Conservation (phyloP, 2,888 invertebrate species). For the Coleophora flavipennella region DNA sequence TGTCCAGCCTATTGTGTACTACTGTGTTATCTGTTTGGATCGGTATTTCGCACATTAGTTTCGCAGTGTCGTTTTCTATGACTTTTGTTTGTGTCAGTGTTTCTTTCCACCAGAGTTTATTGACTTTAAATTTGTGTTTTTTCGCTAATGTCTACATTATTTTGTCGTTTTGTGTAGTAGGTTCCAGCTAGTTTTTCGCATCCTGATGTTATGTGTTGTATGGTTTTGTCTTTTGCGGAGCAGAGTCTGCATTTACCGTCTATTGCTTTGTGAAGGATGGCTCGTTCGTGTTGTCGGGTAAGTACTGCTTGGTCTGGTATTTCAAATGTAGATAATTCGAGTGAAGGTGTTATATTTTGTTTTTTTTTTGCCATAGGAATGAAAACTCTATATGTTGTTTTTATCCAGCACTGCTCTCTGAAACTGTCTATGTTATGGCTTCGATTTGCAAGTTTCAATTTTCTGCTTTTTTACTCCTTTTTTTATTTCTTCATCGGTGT, state of each 20-base stretch:
- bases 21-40: too few relatives aligned
- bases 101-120: conserved; percentile 4
- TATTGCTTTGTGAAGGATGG: conserved; percentile 5
- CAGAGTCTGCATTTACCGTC: conserved; percentile 12
- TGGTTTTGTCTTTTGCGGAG: conserved; percentile 1
- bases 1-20: neutral
- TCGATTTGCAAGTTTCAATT: conserved; percentile 1
- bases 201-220: conserved; percentile 10
- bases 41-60: conserved; percentile 4
- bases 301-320: conserved; percentile 12
- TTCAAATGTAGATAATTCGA: conserved; percentile 5
- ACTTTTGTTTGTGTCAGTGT: conserved; percentile 1
- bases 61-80: conserved; percentile 5
- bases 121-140: neutral
- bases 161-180: conserved; percentile 11
- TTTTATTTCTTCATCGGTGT: conserved; percentile 5
- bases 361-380: conserved; percentile 5
- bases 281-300: conserved; percentile 6
- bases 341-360: too few relatives aligned
- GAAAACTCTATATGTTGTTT: conserved; percentile 5
- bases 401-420: conserved; percentile 3
- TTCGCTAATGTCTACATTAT: conserved; percentile 5
- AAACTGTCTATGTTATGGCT: conserved; percentile 5
- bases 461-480: conserved; percentile 1
- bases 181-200: conserved; percentile 13